Conservation (phyloP, 1,140 invertebrate species). For the Danaus plexippus region DNA sequence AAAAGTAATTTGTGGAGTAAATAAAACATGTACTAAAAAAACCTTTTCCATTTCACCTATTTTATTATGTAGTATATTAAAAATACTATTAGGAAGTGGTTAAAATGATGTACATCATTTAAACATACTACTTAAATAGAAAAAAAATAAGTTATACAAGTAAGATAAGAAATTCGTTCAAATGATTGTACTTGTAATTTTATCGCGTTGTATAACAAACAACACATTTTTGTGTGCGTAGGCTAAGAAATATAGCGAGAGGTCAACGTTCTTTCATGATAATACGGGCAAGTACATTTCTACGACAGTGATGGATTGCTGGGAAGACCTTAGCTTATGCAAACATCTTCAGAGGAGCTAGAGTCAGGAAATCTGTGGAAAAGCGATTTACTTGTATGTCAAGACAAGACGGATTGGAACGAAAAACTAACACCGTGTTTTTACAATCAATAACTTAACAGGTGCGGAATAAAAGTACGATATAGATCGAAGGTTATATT, state of each 20-base stretch:
- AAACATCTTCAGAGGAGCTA: conserved; percentile 49
- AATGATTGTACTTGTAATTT: conserved; percentile 26
- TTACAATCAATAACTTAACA: conserved; percentile 17
- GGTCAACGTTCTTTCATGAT: conserved; percentile 57
- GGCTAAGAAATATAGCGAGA: conserved; percentile 45
- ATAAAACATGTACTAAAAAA: too few species aligned
- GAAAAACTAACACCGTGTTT: conserved; percentile 18
- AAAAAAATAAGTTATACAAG: conserved; percentile 20
- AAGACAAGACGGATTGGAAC: conserved; percentile 43
- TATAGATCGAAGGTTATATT: neutral
- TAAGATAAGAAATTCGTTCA: conserved; percentile 41
- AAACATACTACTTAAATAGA: too few species aligned
- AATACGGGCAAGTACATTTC: conserved; percentile 44
- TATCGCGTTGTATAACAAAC: conserved; percentile 15
- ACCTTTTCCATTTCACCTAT: too few species aligned
- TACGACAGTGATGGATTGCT: conserved; percentile 65
- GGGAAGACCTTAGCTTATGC: conserved; percentile 52
- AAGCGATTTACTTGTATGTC: conserved; percentile 45
- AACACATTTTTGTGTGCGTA: conserved; percentile 33
- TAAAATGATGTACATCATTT: too few species aligned
- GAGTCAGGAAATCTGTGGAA: conserved; percentile 45
- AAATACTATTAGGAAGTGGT: too few species aligned
- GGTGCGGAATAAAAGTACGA: conserved; percentile 11
- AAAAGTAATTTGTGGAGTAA: too few species aligned
- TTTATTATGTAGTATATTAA: too few species aligned